Base-by-base conservation (phyloP, 2,888 invertebrate species). In the Gastracanthus pulcherrimus region DNA sequence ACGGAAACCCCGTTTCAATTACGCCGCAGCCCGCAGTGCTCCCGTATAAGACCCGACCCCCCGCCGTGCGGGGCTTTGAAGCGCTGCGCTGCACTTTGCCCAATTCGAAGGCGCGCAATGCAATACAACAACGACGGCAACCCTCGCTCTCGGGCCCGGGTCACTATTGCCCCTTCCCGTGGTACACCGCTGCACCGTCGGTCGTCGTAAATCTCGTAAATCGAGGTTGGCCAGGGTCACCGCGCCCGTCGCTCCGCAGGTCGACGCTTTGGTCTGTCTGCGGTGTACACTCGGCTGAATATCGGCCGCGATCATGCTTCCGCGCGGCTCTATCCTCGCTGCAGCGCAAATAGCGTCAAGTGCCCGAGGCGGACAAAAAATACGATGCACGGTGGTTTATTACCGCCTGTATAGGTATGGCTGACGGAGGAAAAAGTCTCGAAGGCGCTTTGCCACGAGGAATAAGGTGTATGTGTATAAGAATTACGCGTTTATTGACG, bases 51-150 rank as follows among this genome's bases (percentile, higher is more conserved):
- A 85, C 86, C 85, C 80, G 66, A 81, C 82, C 67, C 76, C 83
- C 76, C 41, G 31, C 16, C 3, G 72, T 62, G 74, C 13, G 1
- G n/a, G n/a, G n/a, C n/a, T n/a, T n/a, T n/a, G n/a, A n/a, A n/a
- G n/a, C n/a, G n/a, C n/a, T n/a, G n/a, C 80, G 72, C 71, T 84
- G 85, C 87, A 88, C 88, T 86, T 87, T 84, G 83, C 86, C 82
- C 85, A 77, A 87, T 87, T 85, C 84, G 79, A 85, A 9, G 36
- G 26, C 55, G 26, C n/a, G n/a, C n/a, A n/a, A n/a, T n/a, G n/a
- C n/a, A n/a, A n/a, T n/a, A n/a, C n/a, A n/a, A n/a, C n/a, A n/a
- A n/a, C n/a, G n/a, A n/a, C n/a, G n/a, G n/a, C 55, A 55, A 55
- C 26, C 55, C 55, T 55, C n/a, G 55, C 55, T 13, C 23, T 11